Conservation (phyloP, 2,888 invertebrate genomes). For the Hyppa rectilinea region DNA sequence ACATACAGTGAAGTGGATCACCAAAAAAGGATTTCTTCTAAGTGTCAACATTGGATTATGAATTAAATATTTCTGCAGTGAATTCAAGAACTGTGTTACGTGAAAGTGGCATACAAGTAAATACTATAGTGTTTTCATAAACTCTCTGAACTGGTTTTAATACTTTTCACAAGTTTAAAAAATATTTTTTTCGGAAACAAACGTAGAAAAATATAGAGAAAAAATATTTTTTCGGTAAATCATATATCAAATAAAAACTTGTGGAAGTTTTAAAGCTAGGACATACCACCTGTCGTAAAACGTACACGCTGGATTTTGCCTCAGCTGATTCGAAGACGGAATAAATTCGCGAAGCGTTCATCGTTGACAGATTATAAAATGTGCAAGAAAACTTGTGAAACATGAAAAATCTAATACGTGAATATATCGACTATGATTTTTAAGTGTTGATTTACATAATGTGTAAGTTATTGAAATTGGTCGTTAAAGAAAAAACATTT, state of each 20-base stretch:
- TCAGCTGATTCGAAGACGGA: slow-evolving; percentile 81
- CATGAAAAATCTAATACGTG: slow-evolving; percentile 26
- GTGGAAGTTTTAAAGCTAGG: slow-evolving; percentile 68
- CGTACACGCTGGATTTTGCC: slow-evolving; percentile 76
- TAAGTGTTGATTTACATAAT: slow-evolving; percentile 27
- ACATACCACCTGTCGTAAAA: slow-evolving; percentile 75
- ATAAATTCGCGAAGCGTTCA: slow-evolving; percentile 78
- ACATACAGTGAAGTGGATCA: slow-evolving; percentile 87
- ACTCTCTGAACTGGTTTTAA: slow-evolving; percentile 69
- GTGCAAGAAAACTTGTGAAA: slow-evolving; percentile 54
- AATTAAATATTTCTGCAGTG: slow-evolving; percentile 77
- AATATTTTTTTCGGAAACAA: slow-evolving; percentile 28
- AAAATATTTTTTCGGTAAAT: slow-evolving; percentile 9
- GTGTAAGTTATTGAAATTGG: slow-evolving; percentile 32
- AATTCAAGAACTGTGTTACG: slow-evolving; percentile 75
- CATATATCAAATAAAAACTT: slow-evolving; percentile 55
- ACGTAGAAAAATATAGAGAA: slow-evolving; percentile 13
- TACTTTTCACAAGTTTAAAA: slow-evolving; percentile 70
- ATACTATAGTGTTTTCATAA: slow-evolving; percentile 74
- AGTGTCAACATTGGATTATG: slow-evolving; percentile 85
- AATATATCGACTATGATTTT: slow-evolving; percentile 30
- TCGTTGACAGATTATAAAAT: slow-evolving; percentile 63
- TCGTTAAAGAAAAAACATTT: slow-evolving; percentile 25
- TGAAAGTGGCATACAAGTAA: slow-evolving; percentile 82
- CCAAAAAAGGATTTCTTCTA: slow-evolving; percentile 84